phyloP scores from a whole-genome alignment of 1,140 invertebrate genomes.

The Melipona quadrifasciata region DNA sequence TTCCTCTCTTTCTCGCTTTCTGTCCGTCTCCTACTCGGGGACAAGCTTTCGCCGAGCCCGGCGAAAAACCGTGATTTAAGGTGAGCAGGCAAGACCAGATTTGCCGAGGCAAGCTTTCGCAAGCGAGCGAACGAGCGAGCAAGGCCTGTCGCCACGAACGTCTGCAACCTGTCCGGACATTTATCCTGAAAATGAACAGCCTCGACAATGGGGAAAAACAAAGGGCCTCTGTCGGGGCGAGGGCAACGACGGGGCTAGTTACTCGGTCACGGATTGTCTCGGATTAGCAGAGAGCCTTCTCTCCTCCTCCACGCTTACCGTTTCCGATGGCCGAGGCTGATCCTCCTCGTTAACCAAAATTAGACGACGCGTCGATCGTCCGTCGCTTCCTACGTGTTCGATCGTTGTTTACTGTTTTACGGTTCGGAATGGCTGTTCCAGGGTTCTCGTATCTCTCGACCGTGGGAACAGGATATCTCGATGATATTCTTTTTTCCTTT shows the following conservation, averaged over 20 bases:
- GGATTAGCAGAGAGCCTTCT: background rate
- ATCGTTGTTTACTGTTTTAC: background rate
- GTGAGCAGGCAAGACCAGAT: conserved; percentile 28
- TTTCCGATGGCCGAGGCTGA: conserved; percentile 2
- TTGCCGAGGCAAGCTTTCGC: conserved; percentile 13
- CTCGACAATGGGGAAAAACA: conserved; percentile 53
- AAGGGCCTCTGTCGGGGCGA: conserved; percentile 12
- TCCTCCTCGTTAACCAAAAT: conserved; percentile 55
- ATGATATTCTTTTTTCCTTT: rapidly evolving
- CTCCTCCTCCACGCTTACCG: conserved; percentile 5
- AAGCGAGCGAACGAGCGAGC: no score
- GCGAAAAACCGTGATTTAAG: conserved; percentile 68
- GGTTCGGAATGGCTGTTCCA: background rate
- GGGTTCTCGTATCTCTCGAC: no score
- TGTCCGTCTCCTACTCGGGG: background rate
- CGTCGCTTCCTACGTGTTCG: background rate
- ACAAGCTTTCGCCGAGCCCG: background rate
- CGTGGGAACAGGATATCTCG: background rate
- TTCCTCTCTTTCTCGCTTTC: background rate
- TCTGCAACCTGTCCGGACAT: conserved; percentile 28
- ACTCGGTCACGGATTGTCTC: conserved; percentile 51
- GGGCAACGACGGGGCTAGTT: conserved; percentile 16
- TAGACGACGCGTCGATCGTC: conserved; percentile 45
- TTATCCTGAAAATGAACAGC: conserved; percentile 54
- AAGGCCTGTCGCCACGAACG: background rate